phyloP scores from a whole-genome alignment of 2,797 vertebrate species.

The Trachops cirrhosus region DNA sequence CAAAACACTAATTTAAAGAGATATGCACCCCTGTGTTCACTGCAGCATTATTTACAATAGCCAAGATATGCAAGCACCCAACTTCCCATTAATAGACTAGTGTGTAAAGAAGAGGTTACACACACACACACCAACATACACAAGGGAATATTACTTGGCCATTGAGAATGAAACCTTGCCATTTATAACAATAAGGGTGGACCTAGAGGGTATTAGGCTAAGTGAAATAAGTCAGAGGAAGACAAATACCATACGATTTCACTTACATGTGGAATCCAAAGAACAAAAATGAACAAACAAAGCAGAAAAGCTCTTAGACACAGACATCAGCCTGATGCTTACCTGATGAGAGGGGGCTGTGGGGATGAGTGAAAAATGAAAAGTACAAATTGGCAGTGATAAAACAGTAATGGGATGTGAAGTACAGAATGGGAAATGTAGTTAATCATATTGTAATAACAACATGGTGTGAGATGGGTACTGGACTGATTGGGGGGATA shows the following conservation, averaged over 20 bases:
- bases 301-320: not conserved
- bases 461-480: not conserved
- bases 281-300: not conserved
- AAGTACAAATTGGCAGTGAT: not conserved
- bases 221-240: not conserved
- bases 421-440: no score
- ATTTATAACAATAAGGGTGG: not conserved
- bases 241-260: not conserved
- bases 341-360: not conserved
- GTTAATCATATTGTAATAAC: not conserved
- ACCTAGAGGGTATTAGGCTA: not conserved
- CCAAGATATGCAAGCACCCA: not conserved
- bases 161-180: not conserved
- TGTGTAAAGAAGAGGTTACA: no score
- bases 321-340: not conserved
- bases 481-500: not conserved
- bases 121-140: not conserved
- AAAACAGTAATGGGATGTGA: not conserved
- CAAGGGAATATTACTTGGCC: not conserved
- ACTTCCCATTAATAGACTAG: not conserved
- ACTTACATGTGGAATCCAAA: not conserved
- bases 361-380: not conserved
- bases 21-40: not conserved
- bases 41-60: not conserved
- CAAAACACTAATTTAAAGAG: not conserved